Evolutionary conservation across 1,140 invertebrate genomes (phyloP).

Genomic region (Psilanteris sp.): DNA sequence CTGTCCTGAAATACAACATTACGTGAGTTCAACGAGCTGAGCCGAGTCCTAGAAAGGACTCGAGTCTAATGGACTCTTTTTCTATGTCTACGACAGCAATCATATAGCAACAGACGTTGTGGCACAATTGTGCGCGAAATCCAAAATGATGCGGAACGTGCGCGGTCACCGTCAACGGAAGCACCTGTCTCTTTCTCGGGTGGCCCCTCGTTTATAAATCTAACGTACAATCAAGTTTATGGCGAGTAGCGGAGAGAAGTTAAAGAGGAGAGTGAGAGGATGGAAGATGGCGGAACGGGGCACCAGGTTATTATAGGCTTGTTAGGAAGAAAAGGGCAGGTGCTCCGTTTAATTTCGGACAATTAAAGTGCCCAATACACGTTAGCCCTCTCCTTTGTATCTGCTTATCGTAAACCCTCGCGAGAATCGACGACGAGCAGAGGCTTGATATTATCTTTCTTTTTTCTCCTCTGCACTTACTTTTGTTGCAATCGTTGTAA

Average conservation of each 20-base stretch:
- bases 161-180: constrained; percentile 66
- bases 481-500: constrained; percentile 42
- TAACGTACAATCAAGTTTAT: constrained; percentile 77
- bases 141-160: constrained; percentile 60
- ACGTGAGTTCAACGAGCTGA: constrained; percentile 37
- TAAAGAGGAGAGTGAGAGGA: constrained; percentile 47
- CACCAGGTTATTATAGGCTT: constrained; percentile 78
- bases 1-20: constrained; percentile 38
- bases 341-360: constrained; percentile 78
- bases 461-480: constrained; percentile 5
- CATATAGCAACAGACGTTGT: constrained; percentile 14
- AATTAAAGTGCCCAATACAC: constrained; percentile 75
- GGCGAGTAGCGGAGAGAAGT: constrained; percentile 59
- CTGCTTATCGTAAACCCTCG: constrained; percentile 47
- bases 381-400: constrained; percentile 46
- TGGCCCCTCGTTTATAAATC: constrained; percentile 75
- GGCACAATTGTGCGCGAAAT: constrained; percentile 49
- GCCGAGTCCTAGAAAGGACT: constrained; percentile 9
- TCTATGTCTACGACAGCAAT: constrained; percentile 22
- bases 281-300: constrained; percentile 59
- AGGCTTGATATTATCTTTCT: constrained; percentile 32
- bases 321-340: constrained; percentile 77
- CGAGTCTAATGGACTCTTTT: background rate
- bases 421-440: constrained; percentile 47
- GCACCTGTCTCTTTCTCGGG: constrained; percentile 74